Conservation (phyloP, 2,888 invertebrate genomes). For the Frankliniella intonsa region DNA sequence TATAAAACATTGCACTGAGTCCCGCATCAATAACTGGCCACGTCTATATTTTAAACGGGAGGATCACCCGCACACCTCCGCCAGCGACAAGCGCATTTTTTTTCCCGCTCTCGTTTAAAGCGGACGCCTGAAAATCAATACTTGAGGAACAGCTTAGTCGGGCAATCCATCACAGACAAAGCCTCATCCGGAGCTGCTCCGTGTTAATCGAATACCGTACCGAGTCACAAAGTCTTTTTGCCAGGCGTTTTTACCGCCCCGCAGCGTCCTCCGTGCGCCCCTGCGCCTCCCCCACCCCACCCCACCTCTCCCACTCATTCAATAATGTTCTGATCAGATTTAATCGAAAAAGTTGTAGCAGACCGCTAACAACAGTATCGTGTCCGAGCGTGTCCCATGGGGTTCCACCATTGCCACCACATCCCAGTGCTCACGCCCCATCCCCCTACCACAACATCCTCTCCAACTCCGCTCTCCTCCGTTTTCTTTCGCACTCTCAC, state of each 20-base stretch:
- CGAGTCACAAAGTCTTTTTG: too few species aligned
- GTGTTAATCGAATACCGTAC: too few species aligned
- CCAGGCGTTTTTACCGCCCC: too few species aligned
- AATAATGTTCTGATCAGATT: constrained; percentile 16
- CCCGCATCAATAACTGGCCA: too few species aligned
- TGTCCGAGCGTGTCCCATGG: neutral
- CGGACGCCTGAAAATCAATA: too few species aligned
- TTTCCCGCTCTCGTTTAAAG: neutral
- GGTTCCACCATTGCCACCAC: neutral
- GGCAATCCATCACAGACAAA: too few species aligned
- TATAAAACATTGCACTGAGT: too few species aligned
- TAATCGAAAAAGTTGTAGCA: constrained; percentile 22
- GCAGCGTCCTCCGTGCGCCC: neutral
- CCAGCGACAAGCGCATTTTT: neutral
- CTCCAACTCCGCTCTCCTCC: neutral
- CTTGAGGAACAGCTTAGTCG: too few species aligned
- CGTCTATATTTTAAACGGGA: too few species aligned
- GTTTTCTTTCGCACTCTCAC: neutral
- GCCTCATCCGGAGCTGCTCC: too few species aligned
- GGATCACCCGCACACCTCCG: too few species aligned
- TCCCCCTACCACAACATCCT: neutral
- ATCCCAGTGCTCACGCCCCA: neutral
- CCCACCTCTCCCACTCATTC: neutral
- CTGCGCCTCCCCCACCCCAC: neutral
- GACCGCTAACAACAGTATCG: constrained; percentile 18